Evolutionary conservation across 2,113 vertebrate species (phyloP), one percentile per base, ranked within the genome.

Genomic region (Rhea americana): DNA sequence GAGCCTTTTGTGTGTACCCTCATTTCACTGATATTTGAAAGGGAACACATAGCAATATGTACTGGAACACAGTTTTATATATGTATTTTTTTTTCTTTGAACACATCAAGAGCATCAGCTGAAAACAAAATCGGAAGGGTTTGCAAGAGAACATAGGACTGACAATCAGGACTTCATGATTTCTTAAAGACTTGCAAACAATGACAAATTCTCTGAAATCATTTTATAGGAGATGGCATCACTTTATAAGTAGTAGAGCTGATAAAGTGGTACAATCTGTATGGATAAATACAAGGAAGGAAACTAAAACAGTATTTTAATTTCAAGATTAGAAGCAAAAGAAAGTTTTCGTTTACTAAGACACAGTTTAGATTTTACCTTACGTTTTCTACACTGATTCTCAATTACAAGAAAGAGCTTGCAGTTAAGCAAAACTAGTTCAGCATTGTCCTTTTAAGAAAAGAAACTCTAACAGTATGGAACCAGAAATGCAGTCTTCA

Each of bases 111-210:
- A 63, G 20, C 15, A 70, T 16, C 28, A 66, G 41, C 66, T 67
- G 61, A 78, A 70, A 22, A 68, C 62, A n/a, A 50, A 39, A 65
- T 11, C 30, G 41, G 30, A 17, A 59, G 58, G 28, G n/a, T 21
- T 11, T 26, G 28, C 32, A 47, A 8, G 39, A 75, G 47, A 39
- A n/a, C 55, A 32, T 59, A 81, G 50, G 43, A 24, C 3, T 45
- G 41, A 43, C 13, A 12, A 48, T 18, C 20, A 50, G 50, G 39
- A 24, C 39, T 58, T 63, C 14, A 35, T 0, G 0, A 41, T 65
- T 81, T 65, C 43, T 45, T 45, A 21, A 12, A 50, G 37, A 41
- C 45, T 26, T 75, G 39, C 7, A n/a, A 25, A 45, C 12, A 20
- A 68, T 3, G 5, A 63, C 26, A 18, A 81, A 66, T 20, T 24